Evolutionary conservation across 2,113 vertebrate species (phyloP).

Genomic region (Paramormyrops kingsleyae): DNA sequence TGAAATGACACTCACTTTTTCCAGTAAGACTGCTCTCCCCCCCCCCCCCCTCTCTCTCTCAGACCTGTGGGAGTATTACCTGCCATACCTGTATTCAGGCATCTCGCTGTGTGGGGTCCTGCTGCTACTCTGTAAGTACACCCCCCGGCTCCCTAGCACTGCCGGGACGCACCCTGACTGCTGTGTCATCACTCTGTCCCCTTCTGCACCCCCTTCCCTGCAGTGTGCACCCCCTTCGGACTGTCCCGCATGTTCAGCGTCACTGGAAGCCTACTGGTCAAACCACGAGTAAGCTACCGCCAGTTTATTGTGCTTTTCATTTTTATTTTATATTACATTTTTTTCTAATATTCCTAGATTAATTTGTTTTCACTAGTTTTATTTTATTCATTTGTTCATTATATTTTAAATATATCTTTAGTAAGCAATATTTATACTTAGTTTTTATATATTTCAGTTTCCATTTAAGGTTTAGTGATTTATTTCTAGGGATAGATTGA

Average conservation of each 20-base stretch:
- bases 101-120: constrained; percentile 88
- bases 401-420: neutral
- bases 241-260: constrained; percentile 92
- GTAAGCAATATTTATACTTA: neutral
- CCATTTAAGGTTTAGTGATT: neutral
- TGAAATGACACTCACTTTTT: neutral
- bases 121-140: constrained; percentile 81
- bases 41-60: neutral
- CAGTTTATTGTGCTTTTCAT: neutral
- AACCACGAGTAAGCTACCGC: constrained; percentile 78
- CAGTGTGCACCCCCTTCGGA: constrained; percentile 93
- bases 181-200: neutral
- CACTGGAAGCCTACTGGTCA: constrained; percentile 88
- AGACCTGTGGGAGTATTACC: constrained; percentile 95
- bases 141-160: neutral
- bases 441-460: neutral
- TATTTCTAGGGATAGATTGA: neutral
- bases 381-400: neutral
- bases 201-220: constrained; percentile 8
- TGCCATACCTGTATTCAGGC: constrained; percentile 93
- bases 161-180: neutral
- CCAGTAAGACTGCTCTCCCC: neutral
- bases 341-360: neutral
- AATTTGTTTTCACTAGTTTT: neutral
- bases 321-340: neutral